Evolutionary conservation across 2,797 vertebrate genomes (phyloP).

Genomic region (Lindbergichthys nudifrons): DNA sequence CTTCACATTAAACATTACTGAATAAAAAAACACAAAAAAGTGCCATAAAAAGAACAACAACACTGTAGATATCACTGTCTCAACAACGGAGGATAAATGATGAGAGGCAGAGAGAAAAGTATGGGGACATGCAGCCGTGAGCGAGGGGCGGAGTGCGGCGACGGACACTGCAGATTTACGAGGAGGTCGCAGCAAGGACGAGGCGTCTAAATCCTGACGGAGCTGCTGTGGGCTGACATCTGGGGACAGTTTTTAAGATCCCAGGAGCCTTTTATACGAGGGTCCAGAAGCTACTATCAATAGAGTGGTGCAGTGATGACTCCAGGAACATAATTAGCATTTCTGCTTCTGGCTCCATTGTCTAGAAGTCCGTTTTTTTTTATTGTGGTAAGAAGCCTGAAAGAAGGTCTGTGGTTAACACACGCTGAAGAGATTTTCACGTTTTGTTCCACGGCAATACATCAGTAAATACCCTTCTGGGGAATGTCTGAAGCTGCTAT

Average conservation of each 20-base stretch:
- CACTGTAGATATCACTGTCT: conserved; percentile 51
- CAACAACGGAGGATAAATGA: conserved; percentile 6
- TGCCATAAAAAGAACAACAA: conserved; percentile 22
- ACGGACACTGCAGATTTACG: conserved; percentile 53
- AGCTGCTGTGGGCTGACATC: conserved; percentile 24
- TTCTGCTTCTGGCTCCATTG: too few relatives aligned
- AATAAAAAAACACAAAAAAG: neutral
- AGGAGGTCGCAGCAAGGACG: conserved; percentile 69
- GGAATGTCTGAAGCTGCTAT: too few relatives aligned
- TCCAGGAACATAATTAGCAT: too few relatives aligned
- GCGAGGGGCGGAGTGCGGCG: neutral
- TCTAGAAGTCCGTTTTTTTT: too few relatives aligned
- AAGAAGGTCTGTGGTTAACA: too few relatives aligned
- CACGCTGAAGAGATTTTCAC: too few relatives aligned
- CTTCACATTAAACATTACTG: conserved; percentile 27
- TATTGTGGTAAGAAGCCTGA: too few relatives aligned
- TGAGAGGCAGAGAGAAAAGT: conserved; percentile 5
- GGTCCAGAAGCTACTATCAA: conserved; percentile 13
- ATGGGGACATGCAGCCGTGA: neutral
- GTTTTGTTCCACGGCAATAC: too few relatives aligned
- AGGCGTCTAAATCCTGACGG: conserved; percentile 48
- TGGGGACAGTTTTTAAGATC: conserved; percentile 10
- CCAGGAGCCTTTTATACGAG: conserved; percentile 23
- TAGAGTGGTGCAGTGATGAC: too few relatives aligned
- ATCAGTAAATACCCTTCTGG: too few relatives aligned